Conservation (phyloP, 2,797 vertebrate genomes). For the Fringilla coelebs region DNA sequence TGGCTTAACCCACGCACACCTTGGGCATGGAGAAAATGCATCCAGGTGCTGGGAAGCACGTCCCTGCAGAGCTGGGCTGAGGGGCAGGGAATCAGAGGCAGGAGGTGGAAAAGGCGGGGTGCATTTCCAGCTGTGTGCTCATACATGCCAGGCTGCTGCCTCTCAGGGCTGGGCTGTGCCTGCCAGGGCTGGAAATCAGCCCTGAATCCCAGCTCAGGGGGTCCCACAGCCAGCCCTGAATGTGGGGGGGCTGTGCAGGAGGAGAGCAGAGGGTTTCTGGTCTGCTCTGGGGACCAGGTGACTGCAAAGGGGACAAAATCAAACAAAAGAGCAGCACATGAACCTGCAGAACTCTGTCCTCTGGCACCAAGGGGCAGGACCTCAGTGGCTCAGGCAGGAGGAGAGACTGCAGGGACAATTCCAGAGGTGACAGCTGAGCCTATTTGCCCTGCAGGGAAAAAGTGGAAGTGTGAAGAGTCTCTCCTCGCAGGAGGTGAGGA, state of each 20-base stretch:
- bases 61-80: background rate
- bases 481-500: background rate
- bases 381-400: background rate
- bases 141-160: no score
- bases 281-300: background rate
- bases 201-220: background rate
- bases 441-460: accelerated
- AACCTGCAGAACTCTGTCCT: background rate
- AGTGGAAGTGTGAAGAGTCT: background rate
- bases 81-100: background rate
- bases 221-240: background rate
- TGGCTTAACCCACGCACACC: background rate
- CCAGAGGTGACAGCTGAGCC: background rate
- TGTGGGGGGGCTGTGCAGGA: background rate
- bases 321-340: accelerated
- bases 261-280: background rate
- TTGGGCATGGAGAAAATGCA: background rate
- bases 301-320: background rate
- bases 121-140: background rate
- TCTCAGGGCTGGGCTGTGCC: background rate
- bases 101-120: background rate
- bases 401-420: background rate
- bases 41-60: accelerated
- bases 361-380: background rate
- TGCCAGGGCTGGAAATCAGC: background rate